Base-by-base conservation (phyloP, 2,888 invertebrate genomes). In the Aphodius sticticus region DNA sequence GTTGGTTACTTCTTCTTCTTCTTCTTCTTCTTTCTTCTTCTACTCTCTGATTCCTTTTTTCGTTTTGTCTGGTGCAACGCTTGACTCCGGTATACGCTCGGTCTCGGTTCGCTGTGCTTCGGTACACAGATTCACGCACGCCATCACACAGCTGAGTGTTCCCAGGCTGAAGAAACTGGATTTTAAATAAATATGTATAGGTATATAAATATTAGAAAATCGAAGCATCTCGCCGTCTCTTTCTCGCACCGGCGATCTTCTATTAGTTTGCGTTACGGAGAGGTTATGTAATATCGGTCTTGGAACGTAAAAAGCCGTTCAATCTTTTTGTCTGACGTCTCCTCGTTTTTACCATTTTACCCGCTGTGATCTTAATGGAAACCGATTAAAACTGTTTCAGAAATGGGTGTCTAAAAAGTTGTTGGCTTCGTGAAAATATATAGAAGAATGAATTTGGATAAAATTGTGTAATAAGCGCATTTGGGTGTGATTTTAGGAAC, bases 171-270 rank as follows among this genome's bases (percentile, higher is more conserved):
- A 78, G 81, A 78, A 82, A 82, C 81, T 81, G 81, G 82, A 82
- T 80, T 79, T 82, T 80, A 80, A 81, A 82, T 82, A 82, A 82
- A 82, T 82, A 82, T 81, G 80, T 80, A 81, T 79, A 81, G 78
- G 81, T 81, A 82, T 81, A 81, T 82, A 82, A 82, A 82, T 82
- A 82, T 82, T 82, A 80, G 81, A 81, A 82, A 81, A 82, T 80
- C 76, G 69, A 76, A 76, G 26, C 69, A 14, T 26, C 53, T 76
- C 72, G 72, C 72, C n/a, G n/a, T 69, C 69, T 70, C 71, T 26
- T 5, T 7, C 53, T 53, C 12, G 9, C 53, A 9, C 12, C 53
- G 53, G 7, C 12, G 53, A 53, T 53, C 53, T 53, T 5, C 53
- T 53, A 9, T 53, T 12, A 2, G 12, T 12, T 12, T 1, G 16